phyloP scores from a whole-genome alignment of 2,888 invertebrate species.

The Cephus nigrinus region DNA sequence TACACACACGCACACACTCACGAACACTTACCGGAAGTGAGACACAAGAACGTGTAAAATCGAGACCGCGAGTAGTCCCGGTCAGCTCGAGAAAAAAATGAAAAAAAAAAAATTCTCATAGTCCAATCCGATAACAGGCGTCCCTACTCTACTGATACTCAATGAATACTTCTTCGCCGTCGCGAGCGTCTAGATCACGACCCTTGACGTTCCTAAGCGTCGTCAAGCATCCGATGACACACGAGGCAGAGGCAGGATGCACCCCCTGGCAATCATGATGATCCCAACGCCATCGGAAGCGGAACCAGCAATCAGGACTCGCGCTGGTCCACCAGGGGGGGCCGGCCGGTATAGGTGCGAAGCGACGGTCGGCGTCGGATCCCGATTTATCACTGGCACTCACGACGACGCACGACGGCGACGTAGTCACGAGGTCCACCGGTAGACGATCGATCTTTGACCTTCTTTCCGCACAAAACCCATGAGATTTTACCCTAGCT shows the following conservation, averaged over 20 bases:
- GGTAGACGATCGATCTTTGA: constrained; percentile 51
- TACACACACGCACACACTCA: neutral
- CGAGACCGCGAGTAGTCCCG: neutral
- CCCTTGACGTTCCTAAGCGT: neutral
- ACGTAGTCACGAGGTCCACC: constrained; percentile 27
- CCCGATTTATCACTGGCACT: neutral
- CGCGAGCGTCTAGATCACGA: neutral
- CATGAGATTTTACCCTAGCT: constrained; percentile 28
- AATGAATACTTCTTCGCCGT: neutral
- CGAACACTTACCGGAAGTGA: neutral
- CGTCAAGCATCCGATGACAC: neutral
- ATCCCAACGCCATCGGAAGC: neutral
- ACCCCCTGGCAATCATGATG: neutral
- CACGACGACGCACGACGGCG: neutral
- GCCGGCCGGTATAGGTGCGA: neutral
- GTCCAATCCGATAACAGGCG: neutral
- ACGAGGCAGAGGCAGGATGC: neutral
- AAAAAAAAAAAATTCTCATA: neutral
- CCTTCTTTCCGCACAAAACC: constrained; percentile 48
- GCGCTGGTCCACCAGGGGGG: neutral
- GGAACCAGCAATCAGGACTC: neutral
- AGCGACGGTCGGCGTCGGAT: neutral
- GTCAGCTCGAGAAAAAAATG: neutral
- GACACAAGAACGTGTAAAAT: neutral
- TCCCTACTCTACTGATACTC: neutral